Evolutionary conservation across 1,140 invertebrate species (phyloP).

Genomic region (Octopus bimaculoides): DNA sequence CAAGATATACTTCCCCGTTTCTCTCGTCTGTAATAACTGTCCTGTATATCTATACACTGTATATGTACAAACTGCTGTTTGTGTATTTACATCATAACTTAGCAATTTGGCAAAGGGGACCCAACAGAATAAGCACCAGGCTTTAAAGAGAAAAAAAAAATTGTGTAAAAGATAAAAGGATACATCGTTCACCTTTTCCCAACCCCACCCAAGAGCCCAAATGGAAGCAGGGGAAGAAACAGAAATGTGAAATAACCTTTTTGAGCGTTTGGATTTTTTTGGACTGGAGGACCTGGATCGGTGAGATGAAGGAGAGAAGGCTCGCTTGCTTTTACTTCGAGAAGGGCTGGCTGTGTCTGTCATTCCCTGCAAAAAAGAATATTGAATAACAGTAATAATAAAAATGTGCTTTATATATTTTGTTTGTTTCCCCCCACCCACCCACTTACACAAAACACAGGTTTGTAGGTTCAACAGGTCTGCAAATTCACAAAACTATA

Average conservation of each 20-base stretch:
- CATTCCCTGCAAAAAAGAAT: constrained; percentile 1
- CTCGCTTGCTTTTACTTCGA: not conserved
- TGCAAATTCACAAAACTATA: too few relatives aligned
- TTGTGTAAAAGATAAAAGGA: not conserved
- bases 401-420: too few relatives aligned
- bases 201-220: not conserved
- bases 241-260: not conserved
- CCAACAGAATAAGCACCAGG: not conserved
- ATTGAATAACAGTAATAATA: not conserved
- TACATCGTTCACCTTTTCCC: not conserved
- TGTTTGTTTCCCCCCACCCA: too few relatives aligned
- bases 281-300: constrained; percentile 7
- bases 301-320: not conserved
- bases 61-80: too few relatives aligned
- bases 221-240: not conserved
- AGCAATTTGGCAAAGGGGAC: not conserved
- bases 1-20: too few relatives aligned
- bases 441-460: too few relatives aligned
- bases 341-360: not conserved
- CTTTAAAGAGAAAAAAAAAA: not conserved
- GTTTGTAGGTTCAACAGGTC: too few relatives aligned
- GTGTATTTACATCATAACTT: not conserved
- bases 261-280: constrained; percentile 11
- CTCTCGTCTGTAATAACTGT: too few relatives aligned
- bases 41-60: too few relatives aligned